Evolutionary conservation across 2,113 vertebrate genomes (phyloP).

Genomic region (Lanius collurio): DNA sequence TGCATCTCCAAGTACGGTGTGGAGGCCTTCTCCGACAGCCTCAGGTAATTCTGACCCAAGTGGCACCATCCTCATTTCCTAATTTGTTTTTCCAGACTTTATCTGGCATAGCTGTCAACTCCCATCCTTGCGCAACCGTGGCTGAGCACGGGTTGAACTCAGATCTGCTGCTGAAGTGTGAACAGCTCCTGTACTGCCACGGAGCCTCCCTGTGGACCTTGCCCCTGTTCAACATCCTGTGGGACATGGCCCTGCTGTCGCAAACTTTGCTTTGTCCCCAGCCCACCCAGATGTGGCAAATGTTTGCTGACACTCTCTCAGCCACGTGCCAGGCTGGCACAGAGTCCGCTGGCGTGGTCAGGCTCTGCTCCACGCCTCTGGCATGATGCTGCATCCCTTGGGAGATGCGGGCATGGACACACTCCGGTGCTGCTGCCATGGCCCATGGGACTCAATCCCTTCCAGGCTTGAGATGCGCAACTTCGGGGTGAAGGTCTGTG

Average conservation of each 20-base stretch:
- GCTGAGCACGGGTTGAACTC: fast-evolving
- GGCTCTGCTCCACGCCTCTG: fast-evolving
- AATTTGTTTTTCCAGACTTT: neutral
- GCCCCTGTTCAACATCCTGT: fast-evolving
- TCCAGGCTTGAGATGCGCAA: conserved; percentile 65
- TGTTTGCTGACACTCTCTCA: fast-evolving
- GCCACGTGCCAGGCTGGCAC: fast-evolving
- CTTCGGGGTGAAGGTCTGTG: conserved; percentile 70
- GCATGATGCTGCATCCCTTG: fast-evolving
- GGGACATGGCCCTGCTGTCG: fast-evolving
- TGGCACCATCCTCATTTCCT: fast-evolving
- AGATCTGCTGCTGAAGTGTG: neutral
- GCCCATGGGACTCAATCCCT: neutral
- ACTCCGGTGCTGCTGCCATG: fast-evolving
- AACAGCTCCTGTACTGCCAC: fast-evolving
- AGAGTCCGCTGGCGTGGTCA: fast-evolving
- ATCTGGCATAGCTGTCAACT: fast-evolving
- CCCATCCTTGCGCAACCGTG: fast-evolving
- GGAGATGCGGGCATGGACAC: fast-evolving
- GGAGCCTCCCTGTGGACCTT: fast-evolving
- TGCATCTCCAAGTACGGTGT: neutral
- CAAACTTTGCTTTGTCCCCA: neutral
- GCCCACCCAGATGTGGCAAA: neutral
- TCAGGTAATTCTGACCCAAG: conserved; percentile 55
- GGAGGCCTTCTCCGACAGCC: conserved; percentile 78